phyloP scores from a whole-genome alignment of 2,113 vertebrate species.

The Australoheros scitulus region DNA sequence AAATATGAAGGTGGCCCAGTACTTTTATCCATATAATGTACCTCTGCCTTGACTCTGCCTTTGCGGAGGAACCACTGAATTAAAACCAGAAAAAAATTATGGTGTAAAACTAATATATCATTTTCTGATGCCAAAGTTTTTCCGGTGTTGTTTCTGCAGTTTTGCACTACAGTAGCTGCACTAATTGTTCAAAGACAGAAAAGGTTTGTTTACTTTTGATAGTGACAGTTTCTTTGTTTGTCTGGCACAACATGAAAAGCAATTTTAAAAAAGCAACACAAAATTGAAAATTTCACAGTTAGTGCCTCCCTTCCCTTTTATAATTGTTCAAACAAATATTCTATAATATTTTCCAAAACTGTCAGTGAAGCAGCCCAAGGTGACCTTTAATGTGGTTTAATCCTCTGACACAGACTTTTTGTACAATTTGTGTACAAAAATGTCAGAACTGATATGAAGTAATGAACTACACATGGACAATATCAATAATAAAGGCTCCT shows the following conservation, averaged over 20 bases:
- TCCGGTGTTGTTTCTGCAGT: neutral
- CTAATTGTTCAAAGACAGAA: neutral
- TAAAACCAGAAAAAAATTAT: no score
- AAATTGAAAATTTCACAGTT: neutral
- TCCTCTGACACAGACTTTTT: no score
- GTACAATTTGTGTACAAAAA: neutral
- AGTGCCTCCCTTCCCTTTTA: neutral
- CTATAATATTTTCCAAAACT: no score
- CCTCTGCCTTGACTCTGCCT: no score
- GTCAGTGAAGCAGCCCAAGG: no score
- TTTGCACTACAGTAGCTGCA: neutral
- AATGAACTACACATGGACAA: neutral
- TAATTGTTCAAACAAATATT: neutral
- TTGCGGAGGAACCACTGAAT: no score
- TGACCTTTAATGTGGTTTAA: neutral
- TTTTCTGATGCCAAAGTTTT: neutral
- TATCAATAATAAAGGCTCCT: neutral
- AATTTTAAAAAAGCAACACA: no score
- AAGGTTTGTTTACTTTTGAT: neutral
- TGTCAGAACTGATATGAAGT: neutral
- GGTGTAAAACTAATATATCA: no score
- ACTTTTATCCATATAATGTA: no score
- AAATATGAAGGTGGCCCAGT: no score
- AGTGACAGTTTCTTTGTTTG: neutral
- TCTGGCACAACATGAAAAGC: neutral